A percentile compares a stretch with the other conserved stretches of the same genome.
Evolutionary conservation across 2,797 vertebrate genomes (phyloP).

Genomic region (Silurus aristotelis): DNA sequence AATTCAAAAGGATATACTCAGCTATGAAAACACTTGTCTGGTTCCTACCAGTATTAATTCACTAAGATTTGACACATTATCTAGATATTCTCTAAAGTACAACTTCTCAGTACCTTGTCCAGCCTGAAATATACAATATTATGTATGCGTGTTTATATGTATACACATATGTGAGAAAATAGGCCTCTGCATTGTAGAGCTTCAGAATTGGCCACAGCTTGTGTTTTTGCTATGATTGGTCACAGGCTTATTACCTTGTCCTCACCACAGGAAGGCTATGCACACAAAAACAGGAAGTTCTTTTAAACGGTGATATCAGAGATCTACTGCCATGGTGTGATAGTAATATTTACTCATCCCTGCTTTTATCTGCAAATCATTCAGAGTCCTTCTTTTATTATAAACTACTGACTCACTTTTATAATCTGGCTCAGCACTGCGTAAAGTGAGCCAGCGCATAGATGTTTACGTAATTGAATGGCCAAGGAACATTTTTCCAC

Average conservation of each 20-base stretch:
- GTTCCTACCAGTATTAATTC: background rate
- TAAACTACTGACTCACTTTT: background rate
- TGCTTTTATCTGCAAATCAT: background rate
- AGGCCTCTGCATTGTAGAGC: background rate
- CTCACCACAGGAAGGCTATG: conserved; percentile 47
- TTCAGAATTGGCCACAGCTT: conserved; percentile 22
- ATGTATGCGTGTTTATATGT: background rate
- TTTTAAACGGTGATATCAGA: conserved; percentile 21
- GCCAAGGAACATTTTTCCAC: background rate
- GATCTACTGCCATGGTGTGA: conserved; percentile 11
- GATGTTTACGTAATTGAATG: background rate
- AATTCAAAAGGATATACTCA: background rate
- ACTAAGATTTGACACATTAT: background rate
- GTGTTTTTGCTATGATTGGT: conserved; percentile 29
- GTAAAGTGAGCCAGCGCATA: background rate
- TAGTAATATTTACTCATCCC: conserved; percentile 16
- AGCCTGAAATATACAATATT: background rate
- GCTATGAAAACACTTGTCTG: background rate
- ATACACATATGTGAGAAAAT: background rate
- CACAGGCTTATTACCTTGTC: conserved; percentile 37
- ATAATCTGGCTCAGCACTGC: background rate
- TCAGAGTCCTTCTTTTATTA: background rate
- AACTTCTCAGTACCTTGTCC: background rate
- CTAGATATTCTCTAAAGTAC: background rate
- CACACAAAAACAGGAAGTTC: conserved; percentile 53